These are phyloP conservation scores for Mylabris sibirica DNA, from an alignment of 2,888 invertebrate genomes.

Conservation along the genomic window DNA sequence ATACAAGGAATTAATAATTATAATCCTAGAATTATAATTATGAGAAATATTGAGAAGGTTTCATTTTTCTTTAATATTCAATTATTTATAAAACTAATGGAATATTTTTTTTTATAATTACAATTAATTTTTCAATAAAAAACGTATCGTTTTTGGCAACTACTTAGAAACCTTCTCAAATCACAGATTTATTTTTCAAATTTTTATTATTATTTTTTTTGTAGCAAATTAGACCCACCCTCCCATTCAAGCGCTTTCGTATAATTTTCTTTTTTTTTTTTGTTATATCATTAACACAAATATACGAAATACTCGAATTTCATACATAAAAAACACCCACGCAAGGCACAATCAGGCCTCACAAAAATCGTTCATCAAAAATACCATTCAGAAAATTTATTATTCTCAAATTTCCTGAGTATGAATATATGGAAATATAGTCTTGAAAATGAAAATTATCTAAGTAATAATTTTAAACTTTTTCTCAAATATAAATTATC, in stretches of 20 bases:
- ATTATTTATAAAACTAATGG: slow-evolving; percentile 48
- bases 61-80: slow-evolving; percentile 42
- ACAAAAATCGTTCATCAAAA: slow-evolving; percentile 56
- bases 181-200: slow-evolving; percentile 61
- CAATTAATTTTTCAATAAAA: slow-evolving; percentile 13
- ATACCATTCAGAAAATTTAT: slow-evolving; percentile 54
- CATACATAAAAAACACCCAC: slow-evolving; percentile 48
- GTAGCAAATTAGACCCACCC: slow-evolving; percentile 33
- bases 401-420: slow-evolving; percentile 56
- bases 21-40: slow-evolving; percentile 58
- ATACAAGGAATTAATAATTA: slow-evolving; percentile 60
- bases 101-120: slow-evolving; percentile 32
- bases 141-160: slow-evolving; percentile 57
- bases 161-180: slow-evolving; percentile 61
- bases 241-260: slow-evolving; percentile 33
- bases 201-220: slow-evolving; percentile 41
- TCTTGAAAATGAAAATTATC: not conserved
- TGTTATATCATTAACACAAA: slow-evolving; percentile 19
- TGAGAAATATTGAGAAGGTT: slow-evolving; percentile 58
- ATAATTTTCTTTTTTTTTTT: slow-evolving; percentile 23
- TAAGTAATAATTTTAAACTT: not conserved
- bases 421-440: slow-evolving; percentile 35
- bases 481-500: not conserved
- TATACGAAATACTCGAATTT: slow-evolving; percentile 31
- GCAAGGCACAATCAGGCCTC: slow-evolving; percentile 58